Evolutionary conservation across 2,888 invertebrate genomes (phyloP), one percentile per base, ranked within the genome.

Genomic region (Idaea biselata): DNA sequence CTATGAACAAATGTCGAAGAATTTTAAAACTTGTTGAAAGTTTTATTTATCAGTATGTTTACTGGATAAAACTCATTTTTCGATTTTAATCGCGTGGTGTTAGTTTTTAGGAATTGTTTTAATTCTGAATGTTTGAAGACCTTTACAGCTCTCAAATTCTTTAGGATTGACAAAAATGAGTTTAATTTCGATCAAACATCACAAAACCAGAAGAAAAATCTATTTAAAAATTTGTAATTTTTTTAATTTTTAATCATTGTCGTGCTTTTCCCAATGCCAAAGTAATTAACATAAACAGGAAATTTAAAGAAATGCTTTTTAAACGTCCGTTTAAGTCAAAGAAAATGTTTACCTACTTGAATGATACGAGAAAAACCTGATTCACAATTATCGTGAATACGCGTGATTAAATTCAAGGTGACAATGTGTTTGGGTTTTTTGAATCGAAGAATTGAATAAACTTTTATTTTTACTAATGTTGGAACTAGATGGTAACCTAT

Each of bases 251-350:
- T 8, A 1, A 44, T 44, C 3, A 44, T 7, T 11, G 44, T 44
- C 14, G 8, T 11, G 44, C 44, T 8, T 70, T 3, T 63, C 73
- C 72, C 78, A 85, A 83, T 84, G 81, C 77, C 80, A 77, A 72
- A 77, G 76, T 81, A 81, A 78, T 80, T 84, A 79, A 73, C 76
- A 74, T 18, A 17, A 58, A 55, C 18, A 57, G 33, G 58, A 55
- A 58, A 60, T 61, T 54, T 55, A 18, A 57, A 55, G 54, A 61
- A 56, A 60, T 53, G 56, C 55, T 18, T 63, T 63, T 61, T 58
- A 66, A 63, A 58, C 68, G 70, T 67, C 68, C 63, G 60, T 58
- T 66, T 67, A 69, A 72, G 60, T 64, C 64, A 69, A 71, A 57
- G 31, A 64, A 59, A 62, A 62, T 62, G 62, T 66, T 66, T 64